Conservation (phyloP, 1,140 invertebrate genomes). For the Cherax quadricarinatus region DNA sequence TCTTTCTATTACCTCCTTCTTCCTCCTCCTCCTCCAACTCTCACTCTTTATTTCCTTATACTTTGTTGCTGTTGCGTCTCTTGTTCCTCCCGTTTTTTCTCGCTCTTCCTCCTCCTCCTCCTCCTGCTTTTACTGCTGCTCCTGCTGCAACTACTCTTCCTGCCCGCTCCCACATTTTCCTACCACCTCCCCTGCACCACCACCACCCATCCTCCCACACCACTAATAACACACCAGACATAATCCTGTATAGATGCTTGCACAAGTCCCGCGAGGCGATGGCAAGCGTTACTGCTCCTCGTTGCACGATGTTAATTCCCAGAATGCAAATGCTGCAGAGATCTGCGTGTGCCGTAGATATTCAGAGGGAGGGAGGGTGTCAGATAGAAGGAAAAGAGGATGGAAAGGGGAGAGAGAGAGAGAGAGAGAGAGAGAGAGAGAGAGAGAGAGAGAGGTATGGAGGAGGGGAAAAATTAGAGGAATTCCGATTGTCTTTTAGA, state of each 20-base stretch:
- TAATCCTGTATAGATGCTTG: constrained; percentile 2
- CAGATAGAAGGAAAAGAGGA: not conserved
- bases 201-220: not conserved
- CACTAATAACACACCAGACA: constrained; percentile 3
- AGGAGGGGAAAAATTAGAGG: too few species aligned
- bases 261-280: not conserved
- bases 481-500: too few species aligned
- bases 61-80: too few species aligned
- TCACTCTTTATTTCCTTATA: too few species aligned
- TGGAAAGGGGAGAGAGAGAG: not conserved
- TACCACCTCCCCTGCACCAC: not conserved
- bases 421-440: too few species aligned
- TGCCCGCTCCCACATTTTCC: not conserved
- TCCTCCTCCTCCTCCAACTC: too few species aligned
- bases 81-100: too few species aligned
- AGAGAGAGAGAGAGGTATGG: not conserved
- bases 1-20: too few species aligned
- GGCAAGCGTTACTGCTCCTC: not conserved
- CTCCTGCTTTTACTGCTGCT: too few species aligned
- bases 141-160: not conserved
- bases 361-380: not conserved
- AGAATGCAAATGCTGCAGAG: not conserved
- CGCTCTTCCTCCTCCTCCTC: too few species aligned
- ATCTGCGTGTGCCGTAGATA: not conserved
- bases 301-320: not conserved